Evolutionary conservation across 2,113 vertebrate species (phyloP), one percentile per base, ranked within the genome.

Genomic region (Turnix velox): DNA sequence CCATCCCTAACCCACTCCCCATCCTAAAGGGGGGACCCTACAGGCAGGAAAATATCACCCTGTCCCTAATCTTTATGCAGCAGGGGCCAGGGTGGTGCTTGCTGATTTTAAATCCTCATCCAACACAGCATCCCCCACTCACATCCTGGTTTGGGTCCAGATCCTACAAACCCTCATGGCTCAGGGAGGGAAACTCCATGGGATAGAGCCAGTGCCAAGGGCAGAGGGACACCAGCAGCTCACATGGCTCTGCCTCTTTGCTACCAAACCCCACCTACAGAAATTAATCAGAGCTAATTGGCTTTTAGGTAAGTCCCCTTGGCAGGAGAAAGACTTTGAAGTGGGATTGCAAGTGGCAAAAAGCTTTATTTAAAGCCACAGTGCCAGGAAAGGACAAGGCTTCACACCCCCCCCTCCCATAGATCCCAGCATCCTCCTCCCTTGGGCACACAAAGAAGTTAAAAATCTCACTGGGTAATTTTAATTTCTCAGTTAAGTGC

Each of bases 211-310:
- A 46, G 27, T 1, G 43, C 58, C 74, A 37, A 81, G 76, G 73
- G 77, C 88, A 84, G 48, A 66, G 23, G 62, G 75, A 68, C 25
- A n/a, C n/a, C n/a, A 65, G 69, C 82, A 59, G 57, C 51, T 80
- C 74, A 49, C 59, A 20, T 8, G 74, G 54, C 66, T 49, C 61
- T 72, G 61, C 10, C 23, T 17, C 12, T 20, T 58, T 52, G 80
- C 59, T 45, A 15, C 82, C 66, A 18, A 67, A 27, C 84, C 86
- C 86, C 72, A 87, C 79, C 92, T 51, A 43, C 75, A 8, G 39
- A 42, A 67, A 84, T 63, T 90, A 90, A 83, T 90, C 73, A 77
- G 48, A 52, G 48, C n/a, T 87, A 90, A 94, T 67, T 90, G 89
- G 84, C 83, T 95, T 88, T 88, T 67, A 23, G 3, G 40, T 81